These are phyloP conservation scores for Trididemnum nubilum DNA, from an alignment of 23 tunicate genomes.

Conservation along the genomic window DNA sequence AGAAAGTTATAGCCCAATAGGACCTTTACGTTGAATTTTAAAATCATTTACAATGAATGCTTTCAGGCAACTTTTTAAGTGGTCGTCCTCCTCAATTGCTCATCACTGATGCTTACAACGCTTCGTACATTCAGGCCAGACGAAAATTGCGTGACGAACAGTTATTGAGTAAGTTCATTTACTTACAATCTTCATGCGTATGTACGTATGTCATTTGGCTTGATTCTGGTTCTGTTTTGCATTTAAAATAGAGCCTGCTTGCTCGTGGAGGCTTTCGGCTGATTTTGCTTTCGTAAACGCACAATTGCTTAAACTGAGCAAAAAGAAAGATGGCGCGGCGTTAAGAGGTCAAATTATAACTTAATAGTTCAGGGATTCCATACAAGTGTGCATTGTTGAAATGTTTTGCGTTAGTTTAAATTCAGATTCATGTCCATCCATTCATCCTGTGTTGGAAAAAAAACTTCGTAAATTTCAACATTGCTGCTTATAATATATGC, in stretches of 20 bases:
- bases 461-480: neutral
- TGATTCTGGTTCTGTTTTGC: neutral
- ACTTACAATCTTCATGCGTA: too few species aligned
- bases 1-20: too few species aligned
- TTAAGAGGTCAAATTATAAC: too few species aligned
- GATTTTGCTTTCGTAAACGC: too few species aligned
- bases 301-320: too few species aligned
- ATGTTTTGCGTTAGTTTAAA: too few species aligned
- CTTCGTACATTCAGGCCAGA: slow-evolving; percentile 78
- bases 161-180: slow-evolving; percentile 56
- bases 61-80: slow-evolving; percentile 58
- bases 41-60: neutral
- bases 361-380: too few species aligned
- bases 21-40: neutral
- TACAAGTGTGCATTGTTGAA: too few species aligned
- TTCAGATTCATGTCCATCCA: too few species aligned
- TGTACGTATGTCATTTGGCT: neutral
- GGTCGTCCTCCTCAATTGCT: slow-evolving; percentile 84
- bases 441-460: too few species aligned
- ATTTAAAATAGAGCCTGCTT: neutral
- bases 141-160: slow-evolving; percentile 82
- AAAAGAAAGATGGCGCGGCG: too few species aligned
- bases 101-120: slow-evolving; percentile 93
- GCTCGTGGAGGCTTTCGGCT: neutral
- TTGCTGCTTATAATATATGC: neutral